Conservation (phyloP, 2,888 invertebrate genomes). For the Chloroclystis v-ata region DNA sequence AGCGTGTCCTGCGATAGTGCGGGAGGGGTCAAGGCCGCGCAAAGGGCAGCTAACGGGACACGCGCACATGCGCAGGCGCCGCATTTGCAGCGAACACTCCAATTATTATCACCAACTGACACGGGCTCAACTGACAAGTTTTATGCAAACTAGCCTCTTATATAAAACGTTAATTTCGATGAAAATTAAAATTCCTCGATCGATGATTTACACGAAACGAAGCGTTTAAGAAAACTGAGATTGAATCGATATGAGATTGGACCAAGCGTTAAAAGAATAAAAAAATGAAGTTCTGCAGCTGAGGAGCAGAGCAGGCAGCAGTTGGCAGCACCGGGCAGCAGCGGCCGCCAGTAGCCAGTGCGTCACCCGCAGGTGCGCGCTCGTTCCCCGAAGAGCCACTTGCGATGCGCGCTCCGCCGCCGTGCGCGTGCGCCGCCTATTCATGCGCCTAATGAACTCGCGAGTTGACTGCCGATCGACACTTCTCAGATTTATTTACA, state of each 20-base stretch:
- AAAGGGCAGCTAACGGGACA: slow-evolving; percentile 20
- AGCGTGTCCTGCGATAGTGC: too few relatives aligned
- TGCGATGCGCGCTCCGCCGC: slow-evolving; percentile 23
- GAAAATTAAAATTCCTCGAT: too few relatives aligned
- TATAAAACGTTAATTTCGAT: too few relatives aligned
- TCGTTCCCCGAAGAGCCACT: slow-evolving; percentile 31
- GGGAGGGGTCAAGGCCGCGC: slow-evolving; percentile 39
- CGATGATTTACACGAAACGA: too few relatives aligned
- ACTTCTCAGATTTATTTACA: slow-evolving; percentile 8
- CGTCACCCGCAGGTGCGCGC: slow-evolving; percentile 19
- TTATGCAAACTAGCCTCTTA: too few relatives aligned
- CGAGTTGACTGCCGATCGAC: slow-evolving; percentile 10
- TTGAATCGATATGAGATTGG: too few relatives aligned
- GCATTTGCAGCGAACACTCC: neutral
- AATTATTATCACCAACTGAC: neutral
- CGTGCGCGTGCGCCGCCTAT: slow-evolving; percentile 24
- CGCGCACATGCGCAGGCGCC: slow-evolving; percentile 9
- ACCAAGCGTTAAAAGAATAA: too few relatives aligned
- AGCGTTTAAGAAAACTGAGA: too few relatives aligned
- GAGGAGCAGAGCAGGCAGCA: too few relatives aligned
- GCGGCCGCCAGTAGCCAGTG: neutral
- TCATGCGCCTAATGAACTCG: slow-evolving; percentile 21
- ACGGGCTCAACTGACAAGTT: too few relatives aligned
- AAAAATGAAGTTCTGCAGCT: too few relatives aligned
- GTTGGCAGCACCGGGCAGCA: neutral